Conservation (phyloP, 2,113 vertebrate species). For the Sapayoa aenigma region DNA sequence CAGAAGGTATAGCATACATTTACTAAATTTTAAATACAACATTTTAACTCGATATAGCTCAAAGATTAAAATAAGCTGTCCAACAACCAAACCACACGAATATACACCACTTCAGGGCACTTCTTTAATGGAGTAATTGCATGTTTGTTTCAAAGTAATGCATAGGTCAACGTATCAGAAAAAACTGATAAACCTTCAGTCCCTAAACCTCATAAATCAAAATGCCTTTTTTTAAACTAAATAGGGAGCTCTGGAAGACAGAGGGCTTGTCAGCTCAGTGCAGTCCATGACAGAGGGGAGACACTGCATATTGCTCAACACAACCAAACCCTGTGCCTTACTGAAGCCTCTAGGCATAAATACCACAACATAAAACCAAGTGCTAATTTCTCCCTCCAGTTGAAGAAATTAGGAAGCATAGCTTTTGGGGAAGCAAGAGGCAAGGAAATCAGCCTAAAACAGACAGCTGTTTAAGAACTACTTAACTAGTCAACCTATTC, state of each 20-base stretch:
- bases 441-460: not conserved
- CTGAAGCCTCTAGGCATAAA: slow-evolving; percentile 1
- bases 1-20: slow-evolving; percentile 67
- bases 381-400: not conserved
- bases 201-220: not conserved
- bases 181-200: not conserved
- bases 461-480: not conserved
- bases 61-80: slow-evolving; percentile 42
- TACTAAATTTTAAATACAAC: slow-evolving; percentile 61
- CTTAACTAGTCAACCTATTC: not conserved
- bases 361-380: not conserved
- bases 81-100: slow-evolving; percentile 24
- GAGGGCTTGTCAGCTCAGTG: not conserved
- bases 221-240: not conserved
- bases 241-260: not conserved
- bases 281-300: not conserved
- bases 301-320: not conserved
- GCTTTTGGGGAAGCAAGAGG: not conserved
- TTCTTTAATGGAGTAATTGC: not conserved
- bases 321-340: not conserved
- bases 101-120: not conserved
- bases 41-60: slow-evolving; percentile 56
- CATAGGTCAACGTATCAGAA: not conserved
- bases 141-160: not conserved
- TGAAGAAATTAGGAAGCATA: not conserved